Percentiles rank a stretch among this genome's conserved stretches.
phyloP scores from a whole-genome alignment of 2,888 invertebrate species.

The Amaurobius ferox region DNA sequence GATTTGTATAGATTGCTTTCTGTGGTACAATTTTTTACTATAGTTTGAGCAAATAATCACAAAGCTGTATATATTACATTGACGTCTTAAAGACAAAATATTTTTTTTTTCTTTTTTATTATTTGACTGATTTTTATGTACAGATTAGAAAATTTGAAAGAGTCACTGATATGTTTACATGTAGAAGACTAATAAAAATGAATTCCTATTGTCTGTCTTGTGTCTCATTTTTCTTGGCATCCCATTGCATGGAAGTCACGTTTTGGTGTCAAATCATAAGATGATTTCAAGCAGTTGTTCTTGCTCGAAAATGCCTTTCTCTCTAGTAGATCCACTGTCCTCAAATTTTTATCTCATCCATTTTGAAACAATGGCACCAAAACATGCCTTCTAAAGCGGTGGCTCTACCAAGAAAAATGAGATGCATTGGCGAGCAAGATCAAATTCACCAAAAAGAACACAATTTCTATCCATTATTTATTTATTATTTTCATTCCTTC shows the following conservation, averaged over 20 bases:
- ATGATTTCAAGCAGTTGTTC: slow-evolving; percentile 37
- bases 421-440: slow-evolving; percentile 74
- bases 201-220: slow-evolving; percentile 43
- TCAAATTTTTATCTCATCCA: background rate
- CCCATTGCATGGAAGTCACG: slow-evolving; percentile 49
- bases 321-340: slow-evolving; percentile 73
- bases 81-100: background rate
- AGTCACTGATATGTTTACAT: slow-evolving; percentile 43
- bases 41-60: background rate
- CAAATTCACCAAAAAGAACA: too few species aligned
- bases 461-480: too few species aligned
- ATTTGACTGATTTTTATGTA: slow-evolving; percentile 10
- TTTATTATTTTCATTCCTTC: too few species aligned
- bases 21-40: background rate
- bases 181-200: slow-evolving; percentile 57
- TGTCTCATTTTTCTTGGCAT: slow-evolving; percentile 74
- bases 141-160: background rate
- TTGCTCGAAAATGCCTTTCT: slow-evolving; percentile 73
- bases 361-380: slow-evolving; percentile 74
- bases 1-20: background rate
- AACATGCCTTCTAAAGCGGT: slow-evolving; percentile 66
- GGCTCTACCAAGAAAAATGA: slow-evolving; percentile 75
- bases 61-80: background rate
- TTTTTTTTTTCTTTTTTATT: background rate
- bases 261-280: slow-evolving; percentile 73